These are phyloP conservation scores for Torymus auratus DNA, from an alignment of 2,888 invertebrate species.

Conservation along the genomic window DNA sequence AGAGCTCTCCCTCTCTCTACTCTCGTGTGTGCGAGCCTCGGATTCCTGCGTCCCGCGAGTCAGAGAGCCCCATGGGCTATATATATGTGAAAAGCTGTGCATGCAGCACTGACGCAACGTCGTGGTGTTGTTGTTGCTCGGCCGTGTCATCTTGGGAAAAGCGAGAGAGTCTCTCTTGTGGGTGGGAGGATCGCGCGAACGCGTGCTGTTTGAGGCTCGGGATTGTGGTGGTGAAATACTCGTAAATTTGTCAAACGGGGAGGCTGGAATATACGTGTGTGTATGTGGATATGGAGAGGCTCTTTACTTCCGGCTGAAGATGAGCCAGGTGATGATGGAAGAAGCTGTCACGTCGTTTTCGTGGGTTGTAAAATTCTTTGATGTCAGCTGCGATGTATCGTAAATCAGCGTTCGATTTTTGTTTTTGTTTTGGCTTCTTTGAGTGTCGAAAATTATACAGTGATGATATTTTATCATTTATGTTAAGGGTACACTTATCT, in stretches of 20 bases:
- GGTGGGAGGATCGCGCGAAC: conserved; percentile 29
- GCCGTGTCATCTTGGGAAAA: conserved; percentile 1
- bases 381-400: too few relatives aligned
- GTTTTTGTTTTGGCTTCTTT: too few relatives aligned
- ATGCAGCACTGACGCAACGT: neutral
- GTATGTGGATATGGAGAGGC: neutral
- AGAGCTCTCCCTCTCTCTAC: conserved; percentile 19
- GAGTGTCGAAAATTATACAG: too few relatives aligned
- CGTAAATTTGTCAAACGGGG: conserved; percentile 44
- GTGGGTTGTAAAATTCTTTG: neutral
- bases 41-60: neutral
- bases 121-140: conserved; percentile 13
- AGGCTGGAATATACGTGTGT: neutral
- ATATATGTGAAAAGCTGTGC: conserved; percentile 19
- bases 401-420: too few relatives aligned
- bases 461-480: too few relatives aligned
- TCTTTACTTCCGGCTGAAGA: conserved; percentile 19
- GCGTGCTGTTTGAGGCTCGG: too few relatives aligned
- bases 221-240: conserved; percentile 17
- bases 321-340: neutral
- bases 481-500: too few relatives aligned
- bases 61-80: conserved; percentile 5
- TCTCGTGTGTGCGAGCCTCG: conserved; percentile 59
- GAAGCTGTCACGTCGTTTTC: neutral
- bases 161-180: neutral